Conservation (phyloP, 2,888 invertebrate species). For the Oxycera nigricornis region DNA sequence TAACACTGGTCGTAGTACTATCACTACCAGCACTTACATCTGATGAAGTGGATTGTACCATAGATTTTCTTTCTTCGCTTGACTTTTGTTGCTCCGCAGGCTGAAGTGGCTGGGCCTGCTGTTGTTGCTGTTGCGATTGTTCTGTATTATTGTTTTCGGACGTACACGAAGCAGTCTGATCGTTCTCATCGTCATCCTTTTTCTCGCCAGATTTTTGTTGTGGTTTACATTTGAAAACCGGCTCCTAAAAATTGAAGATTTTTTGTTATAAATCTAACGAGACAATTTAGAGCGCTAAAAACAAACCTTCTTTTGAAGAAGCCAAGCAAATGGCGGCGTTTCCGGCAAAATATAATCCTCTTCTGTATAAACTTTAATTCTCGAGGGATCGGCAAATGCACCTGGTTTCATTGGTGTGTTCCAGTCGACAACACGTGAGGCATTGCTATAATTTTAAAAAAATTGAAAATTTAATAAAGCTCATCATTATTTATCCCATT, state of each 20-base stretch:
- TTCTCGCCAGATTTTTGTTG: slow-evolving; percentile 34
- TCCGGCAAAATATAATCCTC: slow-evolving; percentile 67
- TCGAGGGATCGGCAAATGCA: slow-evolving; percentile 76
- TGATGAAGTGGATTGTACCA: slow-evolving; percentile 47
- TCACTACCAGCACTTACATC: slow-evolving; percentile 30
- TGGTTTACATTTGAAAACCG: slow-evolving; percentile 40
- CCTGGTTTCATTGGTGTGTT: slow-evolving; percentile 78
- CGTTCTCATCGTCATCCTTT: slow-evolving; percentile 49
- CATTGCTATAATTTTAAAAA: slow-evolving; percentile 56
- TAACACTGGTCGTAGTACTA: slow-evolving; percentile 24
- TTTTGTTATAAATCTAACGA: neutral
- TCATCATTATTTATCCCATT: neutral
- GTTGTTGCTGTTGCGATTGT: slow-evolving; percentile 9
- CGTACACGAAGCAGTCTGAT: slow-evolving; percentile 48
- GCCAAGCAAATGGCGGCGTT: slow-evolving; percentile 72
- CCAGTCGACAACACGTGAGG: slow-evolving; percentile 67
- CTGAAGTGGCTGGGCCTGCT: slow-evolving; percentile 48
- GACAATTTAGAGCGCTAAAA: neutral
- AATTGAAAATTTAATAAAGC: neutral
- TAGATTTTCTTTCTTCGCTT: slow-evolving; percentile 35
- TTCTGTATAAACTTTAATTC: slow-evolving; percentile 66
- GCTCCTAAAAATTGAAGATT: slow-evolving; percentile 25
- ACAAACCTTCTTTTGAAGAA: slow-evolving; percentile 53
- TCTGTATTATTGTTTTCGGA: slow-evolving; percentile 49
- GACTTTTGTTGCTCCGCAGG: slow-evolving; percentile 46